Evolutionary conservation across 2,113 vertebrate species (phyloP).

Genomic region (Gadus chalcogrammus): DNA sequence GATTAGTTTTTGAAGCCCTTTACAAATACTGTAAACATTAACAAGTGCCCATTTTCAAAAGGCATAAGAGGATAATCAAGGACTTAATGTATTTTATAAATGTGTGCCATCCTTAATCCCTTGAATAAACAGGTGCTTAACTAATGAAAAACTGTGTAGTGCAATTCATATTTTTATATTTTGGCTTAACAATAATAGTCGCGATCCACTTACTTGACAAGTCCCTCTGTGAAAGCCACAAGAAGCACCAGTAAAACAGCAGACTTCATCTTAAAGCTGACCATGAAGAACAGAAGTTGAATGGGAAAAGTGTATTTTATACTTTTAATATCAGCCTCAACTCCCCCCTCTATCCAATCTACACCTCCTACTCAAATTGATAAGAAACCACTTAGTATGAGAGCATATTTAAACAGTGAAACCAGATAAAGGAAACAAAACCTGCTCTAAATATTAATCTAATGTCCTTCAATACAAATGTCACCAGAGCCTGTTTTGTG

Average conservation of each 20-base stretch:
- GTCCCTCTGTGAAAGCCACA: conserved; percentile 51
- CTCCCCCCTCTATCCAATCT: not conserved
- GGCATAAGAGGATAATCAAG: not conserved
- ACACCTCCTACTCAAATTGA: conserved; percentile 9
- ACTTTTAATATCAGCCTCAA: not conserved
- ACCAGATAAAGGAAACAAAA: conserved; percentile 21
- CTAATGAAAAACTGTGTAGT: not conserved
- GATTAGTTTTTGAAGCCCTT: too few species aligned
- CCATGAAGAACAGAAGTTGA: not conserved
- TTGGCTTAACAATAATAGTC: too few species aligned
- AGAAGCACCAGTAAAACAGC: conserved; percentile 48
- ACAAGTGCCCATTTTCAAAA: not conserved
- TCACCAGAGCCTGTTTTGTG: not conserved
- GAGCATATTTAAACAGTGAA: not conserved
- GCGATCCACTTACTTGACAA: conserved; percentile 47
- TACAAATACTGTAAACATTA: too few species aligned
- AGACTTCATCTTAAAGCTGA: conserved; percentile 50
- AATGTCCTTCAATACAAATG: not conserved
- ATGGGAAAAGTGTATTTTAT: not conserved
- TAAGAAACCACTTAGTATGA: conserved; percentile 17
- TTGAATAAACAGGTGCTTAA: not conserved
- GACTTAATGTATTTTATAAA: too few species aligned
- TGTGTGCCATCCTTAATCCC: too few species aligned
- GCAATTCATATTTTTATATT: too few species aligned
- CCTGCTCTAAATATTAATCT: not conserved